phyloP scores from a whole-genome alignment of 2,797 vertebrate species.

The Diceros bicornis region DNA sequence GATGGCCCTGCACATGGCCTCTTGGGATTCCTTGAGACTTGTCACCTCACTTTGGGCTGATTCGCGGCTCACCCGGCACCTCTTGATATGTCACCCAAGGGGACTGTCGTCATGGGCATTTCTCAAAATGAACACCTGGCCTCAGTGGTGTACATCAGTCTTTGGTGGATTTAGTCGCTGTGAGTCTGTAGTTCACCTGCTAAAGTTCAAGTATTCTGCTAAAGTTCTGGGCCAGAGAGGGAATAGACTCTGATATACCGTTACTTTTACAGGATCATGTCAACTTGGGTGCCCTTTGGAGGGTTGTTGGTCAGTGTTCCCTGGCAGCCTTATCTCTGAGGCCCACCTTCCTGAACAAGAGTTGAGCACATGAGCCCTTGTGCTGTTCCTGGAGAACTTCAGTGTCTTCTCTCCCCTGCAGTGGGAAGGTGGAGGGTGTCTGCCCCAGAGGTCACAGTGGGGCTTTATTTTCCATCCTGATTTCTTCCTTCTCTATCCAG shows the following conservation, averaged over 20 bases:
- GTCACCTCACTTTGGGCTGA: neutral
- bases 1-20: neutral
- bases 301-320: neutral
- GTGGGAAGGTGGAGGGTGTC: neutral
- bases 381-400: neutral
- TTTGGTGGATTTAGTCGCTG: neutral
- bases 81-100: neutral
- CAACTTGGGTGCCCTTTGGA: neutral
- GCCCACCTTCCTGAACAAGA: neutral
- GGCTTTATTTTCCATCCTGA: neutral
- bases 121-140: neutral
- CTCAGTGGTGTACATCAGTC: neutral
- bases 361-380: neutral
- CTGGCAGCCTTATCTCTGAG: neutral
- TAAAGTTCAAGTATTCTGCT: neutral
- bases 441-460: neutral
- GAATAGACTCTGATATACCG: neutral
- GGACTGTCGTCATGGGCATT: neutral
- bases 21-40: neutral
- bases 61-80: neutral
- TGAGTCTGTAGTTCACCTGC: neutral
- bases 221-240: neutral
- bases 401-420: neutral
- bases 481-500: conserved; percentile 82
- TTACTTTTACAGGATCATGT: neutral